Base-by-base conservation (phyloP, 2,797 vertebrate species). In the Pseudochromis fuscus region DNA sequence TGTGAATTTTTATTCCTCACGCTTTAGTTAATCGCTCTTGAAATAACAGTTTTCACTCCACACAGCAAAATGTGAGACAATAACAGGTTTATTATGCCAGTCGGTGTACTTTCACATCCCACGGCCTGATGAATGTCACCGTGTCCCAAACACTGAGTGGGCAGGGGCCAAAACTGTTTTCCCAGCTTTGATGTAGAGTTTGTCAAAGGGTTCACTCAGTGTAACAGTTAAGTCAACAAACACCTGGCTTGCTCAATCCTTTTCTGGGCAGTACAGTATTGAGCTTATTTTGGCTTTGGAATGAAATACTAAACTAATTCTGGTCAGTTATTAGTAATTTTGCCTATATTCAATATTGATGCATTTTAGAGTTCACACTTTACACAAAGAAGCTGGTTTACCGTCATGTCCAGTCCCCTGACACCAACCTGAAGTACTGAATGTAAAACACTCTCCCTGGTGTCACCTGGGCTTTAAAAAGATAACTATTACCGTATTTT, bases 161-260 rank as follows among this genome's bases (percentile, higher is more conserved):
- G n/a, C n/a, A 23, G 49, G 49, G 42, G 46, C 60, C 63, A 68
- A 72, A 69, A 42, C 9, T 73, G 79, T 85, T 89, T 88, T 84
- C 77, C 67, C 60, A 71, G 68, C 27, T 6, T 25, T 49, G 67
- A 66, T 76, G 66, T 42, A 38, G 50, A 60, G 67, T 71, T 81
- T 77, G 65, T 63, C 51, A 18, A n/a, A n/a, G 52, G 67, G 84
- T 76, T 81, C 73, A 78, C 44, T 56, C 38, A 16, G 72, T 82
- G 51, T 70, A 83, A 84, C 67, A 73, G 85, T 70, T 71, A 65
- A 74, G 81, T 87, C 67, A 89, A 87, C 80, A 87, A 74, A 74
- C 9, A 24, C 7, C 37, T 37, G 21, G 48, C 49, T 82, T 65
- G 65, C 40, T 68, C 49, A 75, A 56, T 23, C 19, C 23, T 53